Percentiles rank a stretch among this genome's conserved stretches.
These are phyloP conservation scores for Phragmatobia fuliginosa DNA, from an alignment of 2,888 invertebrate genomes.

Conservation along the genomic window DNA sequence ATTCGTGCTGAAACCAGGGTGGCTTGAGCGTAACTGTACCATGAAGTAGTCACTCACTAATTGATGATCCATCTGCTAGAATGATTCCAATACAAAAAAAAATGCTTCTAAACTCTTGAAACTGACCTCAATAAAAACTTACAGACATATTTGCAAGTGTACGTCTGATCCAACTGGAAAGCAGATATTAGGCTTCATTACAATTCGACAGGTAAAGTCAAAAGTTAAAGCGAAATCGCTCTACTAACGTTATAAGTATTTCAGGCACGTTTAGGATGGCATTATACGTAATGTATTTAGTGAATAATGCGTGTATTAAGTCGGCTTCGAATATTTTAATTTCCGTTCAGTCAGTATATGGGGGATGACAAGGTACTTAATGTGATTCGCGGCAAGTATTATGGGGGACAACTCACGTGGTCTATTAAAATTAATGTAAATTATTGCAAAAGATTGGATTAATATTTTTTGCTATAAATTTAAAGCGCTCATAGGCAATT, in stretches of 20 bases:
- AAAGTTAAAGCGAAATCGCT: conserved; percentile 69
- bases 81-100: background rate
- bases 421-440: background rate
- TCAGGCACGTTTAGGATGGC: conserved; percentile 67
- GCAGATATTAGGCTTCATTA: conserved; percentile 66
- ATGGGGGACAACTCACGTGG: background rate
- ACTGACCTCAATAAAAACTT: conserved; percentile 39
- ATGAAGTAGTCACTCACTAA: background rate
- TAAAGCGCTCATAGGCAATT: too few relatives aligned
- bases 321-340: conserved; percentile 39
- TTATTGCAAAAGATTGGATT: background rate
- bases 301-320: conserved; percentile 35
- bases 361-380: background rate
- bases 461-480: too few relatives aligned
- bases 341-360: conserved; percentile 30
- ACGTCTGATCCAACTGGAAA: conserved; percentile 50
- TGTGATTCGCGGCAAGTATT: background rate
- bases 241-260: conserved; percentile 60
- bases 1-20: too few relatives aligned
- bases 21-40: too few relatives aligned
- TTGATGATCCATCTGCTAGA: background rate
- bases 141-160: conserved; percentile 47
- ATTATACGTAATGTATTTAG: conserved; percentile 57
- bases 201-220: conserved; percentile 72
- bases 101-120: conserved; percentile 24